Conservation (phyloP, 2,888 invertebrate species). For the Thalpophila matura region DNA sequence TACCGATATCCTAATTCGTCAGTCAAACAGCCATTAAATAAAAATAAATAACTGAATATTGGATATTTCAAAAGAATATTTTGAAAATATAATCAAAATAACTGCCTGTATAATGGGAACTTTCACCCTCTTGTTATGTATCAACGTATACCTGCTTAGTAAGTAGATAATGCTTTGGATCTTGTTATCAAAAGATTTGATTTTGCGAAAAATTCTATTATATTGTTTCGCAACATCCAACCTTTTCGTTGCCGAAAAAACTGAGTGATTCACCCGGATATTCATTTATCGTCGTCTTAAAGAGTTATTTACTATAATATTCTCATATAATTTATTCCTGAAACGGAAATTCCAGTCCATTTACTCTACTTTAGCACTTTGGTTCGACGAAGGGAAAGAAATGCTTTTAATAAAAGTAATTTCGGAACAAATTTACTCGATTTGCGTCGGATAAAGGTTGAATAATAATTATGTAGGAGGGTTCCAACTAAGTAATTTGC, state of each 20-base stretch:
- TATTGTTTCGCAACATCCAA: slow-evolving; percentile 12
- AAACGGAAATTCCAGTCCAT: slow-evolving; percentile 87
- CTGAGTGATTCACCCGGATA: slow-evolving; percentile 37
- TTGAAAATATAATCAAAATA: too few relatives aligned
- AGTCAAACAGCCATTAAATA: too few relatives aligned
- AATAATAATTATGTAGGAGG: slow-evolving; percentile 84
- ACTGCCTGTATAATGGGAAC: too few relatives aligned
- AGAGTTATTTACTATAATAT: slow-evolving; percentile 81
- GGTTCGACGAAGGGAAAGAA: slow-evolving; percentile 84
- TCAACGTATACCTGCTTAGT: neutral
- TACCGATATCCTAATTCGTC: too few relatives aligned
- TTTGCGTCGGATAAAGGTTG: slow-evolving; percentile 84
- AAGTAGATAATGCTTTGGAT: neutral
- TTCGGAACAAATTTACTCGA: slow-evolving; percentile 86
- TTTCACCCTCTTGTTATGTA: neutral
- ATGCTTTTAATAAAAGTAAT: slow-evolving; percentile 89
- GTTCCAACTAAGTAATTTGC: slow-evolving; percentile 75
- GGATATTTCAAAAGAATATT: too few relatives aligned
- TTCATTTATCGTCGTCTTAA: slow-evolving; percentile 62
- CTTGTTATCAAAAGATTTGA: slow-evolving; percentile 7
- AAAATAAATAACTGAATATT: neutral
- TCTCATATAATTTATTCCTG: slow-evolving; percentile 83
- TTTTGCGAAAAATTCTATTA: neutral
- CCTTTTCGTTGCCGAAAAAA: slow-evolving; percentile 14
- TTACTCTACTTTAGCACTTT: slow-evolving; percentile 87